These are phyloP conservation scores for Lymantria dispar DNA, from an alignment of 2,888 invertebrate species.

Conservation along the genomic window DNA sequence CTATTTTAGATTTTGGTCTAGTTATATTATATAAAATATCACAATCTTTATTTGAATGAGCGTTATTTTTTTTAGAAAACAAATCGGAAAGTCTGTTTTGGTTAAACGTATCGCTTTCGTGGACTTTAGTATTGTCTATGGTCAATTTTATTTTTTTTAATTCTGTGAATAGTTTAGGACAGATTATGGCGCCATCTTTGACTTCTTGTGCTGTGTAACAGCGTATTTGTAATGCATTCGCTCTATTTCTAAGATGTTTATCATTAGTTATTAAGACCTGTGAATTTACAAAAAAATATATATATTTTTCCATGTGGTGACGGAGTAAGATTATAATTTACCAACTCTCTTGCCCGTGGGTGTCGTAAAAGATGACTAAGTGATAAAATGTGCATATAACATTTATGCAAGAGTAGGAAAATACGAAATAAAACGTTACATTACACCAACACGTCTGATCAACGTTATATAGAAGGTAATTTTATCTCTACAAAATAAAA, in stretches of 20 bases:
- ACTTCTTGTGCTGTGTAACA: conserved; percentile 35
- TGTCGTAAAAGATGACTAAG: no score
- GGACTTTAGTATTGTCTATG: not conserved
- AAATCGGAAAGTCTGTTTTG: not conserved
- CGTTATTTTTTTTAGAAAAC: not conserved
- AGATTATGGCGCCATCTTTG: conserved; percentile 26
- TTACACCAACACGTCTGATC: no score
- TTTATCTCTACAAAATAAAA: no score
- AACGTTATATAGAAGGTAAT: no score
- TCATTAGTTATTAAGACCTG: conserved; percentile 49
- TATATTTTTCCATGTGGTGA: no score
- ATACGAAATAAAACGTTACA: no score
- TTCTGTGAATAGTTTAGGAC: conserved; percentile 6
- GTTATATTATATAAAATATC: conserved; percentile 11
- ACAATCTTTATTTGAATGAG: not conserved
- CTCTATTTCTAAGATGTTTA: conserved; percentile 25
- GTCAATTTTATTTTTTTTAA: conserved; percentile 3
- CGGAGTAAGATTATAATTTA: no score
- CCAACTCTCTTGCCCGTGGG: no score
- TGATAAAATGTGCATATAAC: no score
- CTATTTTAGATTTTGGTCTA: conserved; percentile 5
- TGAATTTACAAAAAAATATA: conserved; percentile 13
- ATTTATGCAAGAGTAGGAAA: no score
- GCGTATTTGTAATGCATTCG: conserved; percentile 30
- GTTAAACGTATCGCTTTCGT: not conserved